Conservation (phyloP, 2,113 vertebrate genomes). For the Sinocyclocheilus maitianheensis region DNA sequence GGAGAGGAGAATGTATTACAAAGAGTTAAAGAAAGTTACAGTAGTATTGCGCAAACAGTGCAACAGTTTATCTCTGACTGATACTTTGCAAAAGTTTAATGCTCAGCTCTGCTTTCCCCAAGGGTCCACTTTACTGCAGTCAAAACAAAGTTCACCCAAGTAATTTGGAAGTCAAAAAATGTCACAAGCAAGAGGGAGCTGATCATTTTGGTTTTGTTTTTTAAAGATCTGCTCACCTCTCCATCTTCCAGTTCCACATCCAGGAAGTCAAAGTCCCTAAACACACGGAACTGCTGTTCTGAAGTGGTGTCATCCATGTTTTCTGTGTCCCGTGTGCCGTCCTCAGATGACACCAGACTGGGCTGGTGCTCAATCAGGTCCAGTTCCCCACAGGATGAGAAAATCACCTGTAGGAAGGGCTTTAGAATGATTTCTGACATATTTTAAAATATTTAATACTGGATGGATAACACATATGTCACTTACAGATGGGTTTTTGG, state of each 20-base stretch:
- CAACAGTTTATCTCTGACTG: neutral
- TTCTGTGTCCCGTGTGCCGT: conserved; percentile 89
- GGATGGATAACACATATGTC: neutral
- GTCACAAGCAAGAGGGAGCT: neutral
- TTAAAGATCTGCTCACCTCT: conserved; percentile 79
- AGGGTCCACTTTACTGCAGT: neutral
- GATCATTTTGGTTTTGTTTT: neutral
- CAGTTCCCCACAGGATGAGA: conserved; percentile 97
- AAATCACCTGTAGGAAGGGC: conserved; percentile 85
- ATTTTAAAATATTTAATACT: neutral
- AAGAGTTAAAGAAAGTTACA: conserved; percentile 50
- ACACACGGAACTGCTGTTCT: conserved; percentile 97
- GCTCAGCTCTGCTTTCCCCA: neutral
- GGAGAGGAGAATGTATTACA: conserved; percentile 80
- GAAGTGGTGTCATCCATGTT: conserved; percentile 95
- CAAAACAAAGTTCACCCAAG: neutral
- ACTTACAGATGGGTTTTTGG: conserved; percentile 98
- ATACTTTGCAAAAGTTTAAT: neutral
- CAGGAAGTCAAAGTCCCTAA: conserved; percentile 97
- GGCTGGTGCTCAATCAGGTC: conserved; percentile 95
- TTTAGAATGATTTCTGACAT: neutral
- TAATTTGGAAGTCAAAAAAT: neutral
- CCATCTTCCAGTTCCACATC: conserved; percentile 98
- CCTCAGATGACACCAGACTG: conserved; percentile 93
- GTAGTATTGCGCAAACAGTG: conserved; percentile 24